Evolutionary conservation across 2,113 vertebrate species (phyloP).

Genomic region (Plestiodon gilberti): DNA sequence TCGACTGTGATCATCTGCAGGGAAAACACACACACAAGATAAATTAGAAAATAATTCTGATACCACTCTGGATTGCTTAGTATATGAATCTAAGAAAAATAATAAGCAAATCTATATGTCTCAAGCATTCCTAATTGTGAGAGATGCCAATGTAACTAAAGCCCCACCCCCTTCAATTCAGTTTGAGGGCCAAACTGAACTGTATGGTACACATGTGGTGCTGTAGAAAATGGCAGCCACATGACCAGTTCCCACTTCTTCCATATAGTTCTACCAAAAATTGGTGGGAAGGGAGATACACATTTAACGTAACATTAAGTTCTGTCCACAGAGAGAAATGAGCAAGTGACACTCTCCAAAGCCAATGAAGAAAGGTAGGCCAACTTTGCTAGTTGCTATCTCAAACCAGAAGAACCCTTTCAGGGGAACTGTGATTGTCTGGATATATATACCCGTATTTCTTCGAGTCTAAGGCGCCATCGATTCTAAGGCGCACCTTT

Average conservation of each 20-base stretch:
- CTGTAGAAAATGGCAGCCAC: neutral
- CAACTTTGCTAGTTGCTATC: neutral
- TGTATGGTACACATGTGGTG: neutral
- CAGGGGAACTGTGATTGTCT: too few relatives aligned
- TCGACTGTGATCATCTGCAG: constrained; percentile 95
- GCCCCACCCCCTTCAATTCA: neutral
- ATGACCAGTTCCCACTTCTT: neutral
- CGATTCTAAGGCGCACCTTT: too few relatives aligned
- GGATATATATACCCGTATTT: too few relatives aligned
- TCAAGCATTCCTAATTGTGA: neutral
- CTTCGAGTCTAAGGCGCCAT: too few relatives aligned
- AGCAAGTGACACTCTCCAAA: neutral
- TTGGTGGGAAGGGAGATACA: neutral
- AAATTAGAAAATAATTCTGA: constrained; percentile 23
- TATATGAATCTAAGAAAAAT: neutral
- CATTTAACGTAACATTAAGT: neutral
- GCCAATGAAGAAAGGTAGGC: neutral
- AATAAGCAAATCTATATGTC: neutral
- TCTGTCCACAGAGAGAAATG: neutral
- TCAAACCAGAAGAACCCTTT: neutral
- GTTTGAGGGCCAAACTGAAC: neutral
- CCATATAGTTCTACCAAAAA: too few relatives aligned
- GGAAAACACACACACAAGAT: constrained; percentile 41
- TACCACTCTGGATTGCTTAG: constrained; percentile 1
- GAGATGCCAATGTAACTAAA: neutral